These are phyloP conservation scores for Characodon lateralis DNA, from an alignment of 2,797 vertebrate species.

Conservation along the genomic window DNA sequence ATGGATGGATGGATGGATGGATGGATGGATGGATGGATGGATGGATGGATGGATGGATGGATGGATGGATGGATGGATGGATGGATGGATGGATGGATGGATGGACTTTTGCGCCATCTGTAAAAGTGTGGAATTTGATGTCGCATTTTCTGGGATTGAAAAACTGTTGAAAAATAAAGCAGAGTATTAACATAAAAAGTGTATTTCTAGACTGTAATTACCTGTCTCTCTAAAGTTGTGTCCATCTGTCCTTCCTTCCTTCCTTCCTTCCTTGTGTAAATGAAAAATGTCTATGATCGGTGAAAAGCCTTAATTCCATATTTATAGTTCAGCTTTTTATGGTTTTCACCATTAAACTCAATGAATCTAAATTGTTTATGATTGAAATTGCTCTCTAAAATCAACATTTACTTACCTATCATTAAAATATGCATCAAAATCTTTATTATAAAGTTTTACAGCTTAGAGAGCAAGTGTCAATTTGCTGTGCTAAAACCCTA, in stretches of 20 bases:
- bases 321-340: constrained; percentile 18
- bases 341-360: constrained; percentile 51
- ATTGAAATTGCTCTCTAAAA: neutral
- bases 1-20: too few species aligned
- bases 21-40: too few species aligned
- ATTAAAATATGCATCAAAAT: neutral
- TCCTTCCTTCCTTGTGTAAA: neutral
- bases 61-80: too few species aligned
- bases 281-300: neutral
- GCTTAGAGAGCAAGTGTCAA: neutral
- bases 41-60: too few species aligned
- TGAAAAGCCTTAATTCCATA: constrained; percentile 28
- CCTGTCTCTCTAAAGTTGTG: neutral
- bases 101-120: neutral
- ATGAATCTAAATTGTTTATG: constrained; percentile 45
- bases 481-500: neutral
- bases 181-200: neutral
- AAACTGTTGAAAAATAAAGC: neutral
- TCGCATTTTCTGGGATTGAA: neutral
- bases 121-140: neutral
- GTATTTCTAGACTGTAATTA: neutral
- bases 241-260: neutral
- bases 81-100: too few species aligned
- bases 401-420: neutral
- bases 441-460: neutral